These are phyloP conservation scores for Synergus japonicus DNA, from an alignment of 2,888 invertebrate species.

Conservation along the genomic window DNA sequence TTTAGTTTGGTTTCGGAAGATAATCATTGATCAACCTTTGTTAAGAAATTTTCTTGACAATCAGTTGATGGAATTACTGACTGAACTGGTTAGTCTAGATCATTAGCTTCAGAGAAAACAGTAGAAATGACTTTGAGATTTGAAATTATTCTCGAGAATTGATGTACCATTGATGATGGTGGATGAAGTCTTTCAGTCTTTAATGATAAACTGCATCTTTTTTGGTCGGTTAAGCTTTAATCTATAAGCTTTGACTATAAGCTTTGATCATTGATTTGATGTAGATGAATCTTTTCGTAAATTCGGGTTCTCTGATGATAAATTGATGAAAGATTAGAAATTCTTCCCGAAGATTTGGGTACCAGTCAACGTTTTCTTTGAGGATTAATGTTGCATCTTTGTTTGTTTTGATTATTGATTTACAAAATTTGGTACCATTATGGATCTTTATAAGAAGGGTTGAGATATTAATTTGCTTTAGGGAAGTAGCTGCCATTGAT, in stretches of 20 bases:
- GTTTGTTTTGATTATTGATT: neutral
- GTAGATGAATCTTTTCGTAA: neutral
- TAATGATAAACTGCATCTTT: neutral
- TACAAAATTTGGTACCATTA: too few species aligned
- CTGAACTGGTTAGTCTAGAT: neutral
- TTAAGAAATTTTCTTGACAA: neutral
- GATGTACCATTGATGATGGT: neutral
- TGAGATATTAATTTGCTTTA: too few species aligned
- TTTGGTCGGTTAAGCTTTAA: neutral
- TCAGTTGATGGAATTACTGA: neutral
- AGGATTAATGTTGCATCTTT: slow-evolving; percentile 5
- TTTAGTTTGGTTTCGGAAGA: neutral
- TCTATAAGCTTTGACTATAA: neutral
- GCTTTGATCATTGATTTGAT: neutral
- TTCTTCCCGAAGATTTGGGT: neutral
- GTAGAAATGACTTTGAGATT: too few species aligned
- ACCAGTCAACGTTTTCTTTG: neutral
- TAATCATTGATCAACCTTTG: neutral
- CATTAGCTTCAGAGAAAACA: too few species aligned
- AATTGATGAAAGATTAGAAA: neutral
- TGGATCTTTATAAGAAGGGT: too few species aligned
- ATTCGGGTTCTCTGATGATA: too few species aligned
- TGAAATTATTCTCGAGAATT: neutral
- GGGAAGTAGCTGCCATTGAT: too few species aligned
- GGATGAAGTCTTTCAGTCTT: neutral